phyloP scores from a whole-genome alignment of 2,888 invertebrate genomes.

The Lingula anatina region DNA sequence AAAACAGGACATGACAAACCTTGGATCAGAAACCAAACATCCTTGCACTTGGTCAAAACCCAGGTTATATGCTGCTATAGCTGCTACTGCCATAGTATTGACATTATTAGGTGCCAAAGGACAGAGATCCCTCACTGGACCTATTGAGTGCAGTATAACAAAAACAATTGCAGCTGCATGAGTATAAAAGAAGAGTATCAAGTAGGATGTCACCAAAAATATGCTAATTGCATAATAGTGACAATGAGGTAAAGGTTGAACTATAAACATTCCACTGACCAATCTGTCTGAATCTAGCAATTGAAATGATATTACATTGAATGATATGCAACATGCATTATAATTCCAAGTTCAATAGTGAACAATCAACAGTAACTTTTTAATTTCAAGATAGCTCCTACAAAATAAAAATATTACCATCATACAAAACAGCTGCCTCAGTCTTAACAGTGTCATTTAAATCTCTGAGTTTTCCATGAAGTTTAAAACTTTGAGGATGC shows the following conservation, averaged over 20 bases:
- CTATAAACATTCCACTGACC: neutral
- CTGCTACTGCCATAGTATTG: slow-evolving; percentile 60
- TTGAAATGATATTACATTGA: too few relatives aligned
- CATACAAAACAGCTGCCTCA: slow-evolving; percentile 51
- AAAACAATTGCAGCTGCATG: neutral
- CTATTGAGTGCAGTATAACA: too few relatives aligned
- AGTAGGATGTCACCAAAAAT: too few relatives aligned
- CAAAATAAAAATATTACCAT: too few relatives aligned
- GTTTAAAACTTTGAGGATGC: slow-evolving; percentile 55
- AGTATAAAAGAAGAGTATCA: neutral
- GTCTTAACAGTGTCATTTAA: slow-evolving; percentile 44
- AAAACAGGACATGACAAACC: too few relatives aligned
- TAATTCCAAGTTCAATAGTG: too few relatives aligned
- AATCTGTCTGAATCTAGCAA: neutral
- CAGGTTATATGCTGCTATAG: slow-evolving; percentile 55
- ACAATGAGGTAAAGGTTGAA: neutral
- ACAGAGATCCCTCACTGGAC: slow-evolving; percentile 56
- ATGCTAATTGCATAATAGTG: neutral
- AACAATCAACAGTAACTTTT: too few relatives aligned
- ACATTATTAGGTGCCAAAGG: slow-evolving; percentile 59
- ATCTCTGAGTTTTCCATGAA: slow-evolving; percentile 52
- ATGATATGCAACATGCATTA: too few relatives aligned
- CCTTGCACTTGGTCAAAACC: slow-evolving; percentile 57
- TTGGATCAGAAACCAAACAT: slow-evolving; percentile 55
- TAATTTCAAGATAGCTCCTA: too few relatives aligned